phyloP scores from a whole-genome alignment of 2,113 vertebrate species.

The Rhabdornis inornatus region DNA sequence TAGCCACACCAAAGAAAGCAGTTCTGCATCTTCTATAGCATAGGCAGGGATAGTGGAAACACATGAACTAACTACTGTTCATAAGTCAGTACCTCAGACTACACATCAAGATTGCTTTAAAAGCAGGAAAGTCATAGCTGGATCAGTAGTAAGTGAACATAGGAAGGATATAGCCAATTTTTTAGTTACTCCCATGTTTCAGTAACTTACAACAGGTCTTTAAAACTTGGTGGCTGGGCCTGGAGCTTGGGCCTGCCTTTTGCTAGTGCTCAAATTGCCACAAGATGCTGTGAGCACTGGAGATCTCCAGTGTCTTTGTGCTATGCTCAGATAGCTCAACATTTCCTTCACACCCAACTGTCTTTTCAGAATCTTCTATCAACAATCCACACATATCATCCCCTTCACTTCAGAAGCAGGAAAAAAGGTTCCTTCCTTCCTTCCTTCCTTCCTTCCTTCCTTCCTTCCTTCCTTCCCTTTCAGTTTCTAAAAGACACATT shows the following conservation, averaged over 20 bases:
- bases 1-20: not conserved
- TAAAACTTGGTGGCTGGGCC: not conserved
- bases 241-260: not conserved
- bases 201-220: not conserved
- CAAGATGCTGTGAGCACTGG: not conserved
- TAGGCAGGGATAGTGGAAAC: not conserved
- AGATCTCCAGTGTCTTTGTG: not conserved
- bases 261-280: not conserved
- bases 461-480: not conserved
- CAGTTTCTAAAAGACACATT: not conserved
- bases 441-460: not conserved
- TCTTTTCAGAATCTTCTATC: not conserved
- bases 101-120: not conserved
- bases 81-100: not conserved
- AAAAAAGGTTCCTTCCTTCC: not conserved
- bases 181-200: not conserved
- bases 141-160: not conserved
- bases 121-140: not conserved
- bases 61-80: fast-evolving
- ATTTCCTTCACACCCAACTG: fast-evolving
- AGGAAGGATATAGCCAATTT: not conserved
- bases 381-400: not conserved
- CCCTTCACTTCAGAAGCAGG: not conserved
- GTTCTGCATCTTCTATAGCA: not conserved
- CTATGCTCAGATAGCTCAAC: not conserved